Percentiles rank a stretch among this genome's conserved stretches.
Conservation (phyloP, 2,888 invertebrate species). For the Brenthis daphne region DNA sequence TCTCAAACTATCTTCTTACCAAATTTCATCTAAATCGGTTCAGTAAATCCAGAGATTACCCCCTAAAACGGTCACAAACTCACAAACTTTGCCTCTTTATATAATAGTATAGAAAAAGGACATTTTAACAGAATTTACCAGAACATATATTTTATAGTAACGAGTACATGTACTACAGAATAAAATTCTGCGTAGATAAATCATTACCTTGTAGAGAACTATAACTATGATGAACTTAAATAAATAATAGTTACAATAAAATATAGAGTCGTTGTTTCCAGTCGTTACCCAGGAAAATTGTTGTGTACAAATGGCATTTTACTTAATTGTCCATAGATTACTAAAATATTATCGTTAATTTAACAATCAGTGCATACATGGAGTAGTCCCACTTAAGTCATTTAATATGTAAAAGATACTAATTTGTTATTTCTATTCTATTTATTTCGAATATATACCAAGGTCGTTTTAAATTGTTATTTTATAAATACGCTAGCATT, state of each 20-base stretch:
- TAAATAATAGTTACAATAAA: conserved; percentile 20
- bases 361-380: conserved; percentile 4
- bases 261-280: conserved; percentile 27
- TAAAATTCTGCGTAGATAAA: not conserved
- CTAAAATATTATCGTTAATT: conserved; percentile 22
- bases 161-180: too few relatives aligned
- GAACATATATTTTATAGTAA: too few relatives aligned
- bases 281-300: conserved; percentile 26
- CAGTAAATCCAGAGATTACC: too few relatives aligned
- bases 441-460: too few relatives aligned
- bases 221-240: conserved; percentile 2
- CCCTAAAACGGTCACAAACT: too few relatives aligned
- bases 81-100: too few relatives aligned
- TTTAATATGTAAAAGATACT: not conserved
- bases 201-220: not conserved
- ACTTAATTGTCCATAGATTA: conserved; percentile 13
- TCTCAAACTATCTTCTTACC: too few relatives aligned
- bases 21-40: too few relatives aligned
- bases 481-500: not conserved
- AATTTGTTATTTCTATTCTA: not conserved
- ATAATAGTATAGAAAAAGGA: too few relatives aligned
- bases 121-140: not conserved
- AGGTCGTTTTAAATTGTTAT: not conserved
- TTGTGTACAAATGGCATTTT: conserved; percentile 10
- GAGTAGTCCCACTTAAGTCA: not conserved